A percentile compares a stretch with the other conserved stretches of the same genome.
These are phyloP conservation scores for Tenualosa ilisha DNA, from an alignment of 2,797 vertebrate genomes.

Conservation along the genomic window DNA sequence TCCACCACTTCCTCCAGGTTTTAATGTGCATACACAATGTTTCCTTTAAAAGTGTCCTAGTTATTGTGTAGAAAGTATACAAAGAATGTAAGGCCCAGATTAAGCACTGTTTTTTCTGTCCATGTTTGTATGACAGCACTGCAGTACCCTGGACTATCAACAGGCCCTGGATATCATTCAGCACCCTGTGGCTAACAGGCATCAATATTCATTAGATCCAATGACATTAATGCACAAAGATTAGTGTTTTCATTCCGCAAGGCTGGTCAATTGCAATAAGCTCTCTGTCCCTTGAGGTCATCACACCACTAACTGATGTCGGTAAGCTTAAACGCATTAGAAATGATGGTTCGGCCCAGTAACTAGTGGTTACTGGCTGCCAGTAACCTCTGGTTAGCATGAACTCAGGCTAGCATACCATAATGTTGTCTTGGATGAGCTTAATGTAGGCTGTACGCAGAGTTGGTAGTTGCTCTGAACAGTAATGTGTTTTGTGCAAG, in stretches of 20 bases:
- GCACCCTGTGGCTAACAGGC: not conserved
- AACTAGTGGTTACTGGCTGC: not conserved
- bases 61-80: not conserved
- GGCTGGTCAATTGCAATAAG: not conserved
- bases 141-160: not conserved
- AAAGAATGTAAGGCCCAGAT: not conserved
- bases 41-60: not conserved
- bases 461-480: not conserved
- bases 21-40: not conserved
- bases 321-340: not conserved
- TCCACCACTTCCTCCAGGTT: not conserved
- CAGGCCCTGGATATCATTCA: not conserved
- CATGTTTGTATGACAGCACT: not conserved
- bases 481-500: not conserved
- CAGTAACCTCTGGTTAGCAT: not conserved
- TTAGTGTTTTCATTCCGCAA: not conserved
- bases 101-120: not conserved
- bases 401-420: not conserved
- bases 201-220: not conserved
- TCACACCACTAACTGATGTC: not conserved
- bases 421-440: not conserved
- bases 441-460: not conserved
- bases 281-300: conserved; percentile 1
- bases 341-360: not conserved
- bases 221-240: not conserved